These are phyloP conservation scores for Drosophila sechellia DNA, from an alignment of 1,140 invertebrate species.

Conservation along the genomic window DNA sequence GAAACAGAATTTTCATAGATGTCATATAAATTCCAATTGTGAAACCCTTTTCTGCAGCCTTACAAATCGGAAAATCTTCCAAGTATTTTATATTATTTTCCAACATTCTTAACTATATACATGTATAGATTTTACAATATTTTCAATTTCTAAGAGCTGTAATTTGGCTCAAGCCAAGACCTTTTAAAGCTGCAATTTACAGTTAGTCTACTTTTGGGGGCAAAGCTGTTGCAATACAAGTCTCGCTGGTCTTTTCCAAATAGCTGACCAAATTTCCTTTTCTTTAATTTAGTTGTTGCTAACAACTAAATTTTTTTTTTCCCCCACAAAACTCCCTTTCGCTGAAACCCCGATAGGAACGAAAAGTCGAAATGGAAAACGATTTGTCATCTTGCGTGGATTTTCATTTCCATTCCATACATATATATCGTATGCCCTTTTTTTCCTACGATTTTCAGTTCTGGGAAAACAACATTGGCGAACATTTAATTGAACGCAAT, in stretches of 20 bases:
- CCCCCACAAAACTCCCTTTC: conserved; percentile 1
- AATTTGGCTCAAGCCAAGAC: neutral
- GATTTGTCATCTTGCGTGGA: conserved; percentile 48
- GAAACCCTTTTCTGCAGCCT: no score
- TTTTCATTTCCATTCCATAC: conserved; percentile 1
- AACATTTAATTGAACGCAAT: conserved; percentile 40
- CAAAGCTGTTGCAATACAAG: neutral
- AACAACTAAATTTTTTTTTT: no score
- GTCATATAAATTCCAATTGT: no score
- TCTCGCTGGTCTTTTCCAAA: neutral
- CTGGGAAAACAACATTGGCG: conserved; percentile 35
- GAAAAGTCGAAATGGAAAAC: conserved; percentile 43
- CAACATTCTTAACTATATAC: neutral
- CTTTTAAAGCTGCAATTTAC: neutral
- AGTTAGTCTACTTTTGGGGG: conserved; percentile 6
- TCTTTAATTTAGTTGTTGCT: neutral
- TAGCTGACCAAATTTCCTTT: neutral
- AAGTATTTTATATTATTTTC: neutral
- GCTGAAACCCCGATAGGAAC: conserved; percentile 16
- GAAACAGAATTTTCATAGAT: no score
- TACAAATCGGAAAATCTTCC: no score
- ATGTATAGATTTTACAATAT: no score
- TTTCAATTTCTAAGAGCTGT: neutral
- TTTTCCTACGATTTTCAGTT: neutral
- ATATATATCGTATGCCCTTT: neutral